phyloP scores from a whole-genome alignment of 35 echinoderm and acorn worm species.

The Anneissia japonica region DNA sequence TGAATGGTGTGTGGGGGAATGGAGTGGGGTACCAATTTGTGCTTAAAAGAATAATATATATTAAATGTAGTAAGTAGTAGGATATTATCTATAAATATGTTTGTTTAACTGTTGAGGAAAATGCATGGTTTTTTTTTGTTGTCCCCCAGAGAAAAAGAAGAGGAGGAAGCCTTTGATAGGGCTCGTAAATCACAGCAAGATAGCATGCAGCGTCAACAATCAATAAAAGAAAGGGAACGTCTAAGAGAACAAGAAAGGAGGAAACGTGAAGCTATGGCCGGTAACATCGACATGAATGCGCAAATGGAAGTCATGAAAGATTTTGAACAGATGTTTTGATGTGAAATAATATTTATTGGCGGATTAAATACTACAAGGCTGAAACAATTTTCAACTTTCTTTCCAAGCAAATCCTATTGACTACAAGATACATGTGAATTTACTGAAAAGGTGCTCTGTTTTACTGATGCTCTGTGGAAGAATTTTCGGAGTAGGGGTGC shows the following conservation, averaged over 20 bases:
- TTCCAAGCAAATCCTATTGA: too few relatives aligned
- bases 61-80: too few relatives aligned
- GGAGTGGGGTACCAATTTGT: too few relatives aligned
- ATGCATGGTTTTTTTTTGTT: not conserved
- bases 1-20: too few relatives aligned
- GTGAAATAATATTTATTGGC: too few relatives aligned
- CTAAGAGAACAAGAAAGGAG: conserved; percentile 82
- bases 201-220: conserved; percentile 72
- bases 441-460: not conserved
- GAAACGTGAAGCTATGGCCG: conserved; percentile 64
- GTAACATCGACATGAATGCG: not conserved
- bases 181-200: conserved; percentile 64
- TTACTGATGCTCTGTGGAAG: not conserved
- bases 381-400: too few relatives aligned
- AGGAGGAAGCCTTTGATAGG: conserved; percentile 89
- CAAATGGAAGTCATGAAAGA: not conserved
- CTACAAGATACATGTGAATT: not conserved
- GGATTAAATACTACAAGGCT: too few relatives aligned
- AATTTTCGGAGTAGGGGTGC: not conserved
- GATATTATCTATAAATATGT: not conserved
- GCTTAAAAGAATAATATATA: too few relatives aligned
- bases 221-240: conserved; percentile 85
- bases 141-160: conserved; percentile 75
- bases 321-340: not conserved
- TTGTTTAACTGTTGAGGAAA: not conserved